These are phyloP conservation scores for Paguma larvata DNA, from an alignment of 2,797 vertebrate genomes.

Conservation along the genomic window DNA sequence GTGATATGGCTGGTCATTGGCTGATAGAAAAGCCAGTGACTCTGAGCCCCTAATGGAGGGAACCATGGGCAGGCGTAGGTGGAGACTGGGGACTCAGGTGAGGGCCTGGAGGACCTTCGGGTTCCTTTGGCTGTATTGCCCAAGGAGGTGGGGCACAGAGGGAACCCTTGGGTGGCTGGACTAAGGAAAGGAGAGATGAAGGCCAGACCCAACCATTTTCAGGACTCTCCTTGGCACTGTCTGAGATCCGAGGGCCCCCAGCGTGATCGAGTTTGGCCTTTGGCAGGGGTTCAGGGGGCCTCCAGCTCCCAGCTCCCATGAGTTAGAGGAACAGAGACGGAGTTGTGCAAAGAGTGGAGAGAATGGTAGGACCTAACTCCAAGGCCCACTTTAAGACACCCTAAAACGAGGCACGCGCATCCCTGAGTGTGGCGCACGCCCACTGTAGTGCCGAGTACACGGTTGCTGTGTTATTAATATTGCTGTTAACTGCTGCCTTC, in stretches of 20 bases:
- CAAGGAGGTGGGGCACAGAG: background rate
- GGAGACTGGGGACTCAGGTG: background rate
- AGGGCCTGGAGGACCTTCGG: background rate
- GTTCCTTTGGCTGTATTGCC: background rate
- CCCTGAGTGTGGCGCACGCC: rapidly evolving
- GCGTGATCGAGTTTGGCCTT: background rate
- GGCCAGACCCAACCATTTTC: background rate
- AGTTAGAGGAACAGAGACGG: background rate
- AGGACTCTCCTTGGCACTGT: background rate
- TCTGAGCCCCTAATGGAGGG: background rate
- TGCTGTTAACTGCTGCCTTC: background rate
- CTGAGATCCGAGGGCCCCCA: background rate
- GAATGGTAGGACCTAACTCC: background rate
- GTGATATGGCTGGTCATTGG: background rate
- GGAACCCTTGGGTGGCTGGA: background rate
- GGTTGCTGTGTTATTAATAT: background rate
- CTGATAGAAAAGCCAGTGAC: background rate
- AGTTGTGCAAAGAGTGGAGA: background rate
- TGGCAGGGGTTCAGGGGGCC: background rate
- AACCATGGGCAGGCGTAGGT: background rate
- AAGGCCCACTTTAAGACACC: background rate
- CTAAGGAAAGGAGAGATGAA: background rate
- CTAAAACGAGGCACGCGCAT: background rate
- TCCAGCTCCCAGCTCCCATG: background rate
- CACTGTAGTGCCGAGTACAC: rapidly evolving